Conservation (phyloP, 2,797 vertebrate genomes). For the Sardinella longiceps region DNA sequence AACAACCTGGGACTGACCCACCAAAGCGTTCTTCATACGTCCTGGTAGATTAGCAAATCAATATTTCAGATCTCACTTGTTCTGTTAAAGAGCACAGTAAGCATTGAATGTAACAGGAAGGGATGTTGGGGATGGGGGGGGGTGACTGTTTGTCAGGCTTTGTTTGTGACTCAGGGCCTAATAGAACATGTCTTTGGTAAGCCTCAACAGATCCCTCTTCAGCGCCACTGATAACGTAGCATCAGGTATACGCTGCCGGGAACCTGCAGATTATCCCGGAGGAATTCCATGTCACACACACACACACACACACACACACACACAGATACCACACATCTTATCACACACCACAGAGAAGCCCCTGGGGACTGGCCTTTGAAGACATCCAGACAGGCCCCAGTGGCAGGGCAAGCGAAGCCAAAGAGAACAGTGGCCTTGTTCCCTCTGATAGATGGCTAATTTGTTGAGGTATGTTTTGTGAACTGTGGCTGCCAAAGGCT, state of each 20-base stretch:
- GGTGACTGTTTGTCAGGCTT: background rate
- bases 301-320: background rate
- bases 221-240: background rate
- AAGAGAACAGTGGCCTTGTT: conserved; percentile 6
- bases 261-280: background rate
- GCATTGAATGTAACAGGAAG: background rate
- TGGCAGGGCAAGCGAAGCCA: background rate
- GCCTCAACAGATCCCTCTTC: background rate
- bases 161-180: background rate
- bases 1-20: background rate
- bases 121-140: background rate
- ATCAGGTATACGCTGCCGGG: conserved; percentile 6
- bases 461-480: conserved; percentile 28
- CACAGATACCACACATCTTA: conserved; percentile 4
- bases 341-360: background rate
- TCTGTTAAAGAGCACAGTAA: background rate
- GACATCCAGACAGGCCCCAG: conserved; percentile 14
- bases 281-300: background rate
- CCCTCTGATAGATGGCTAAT: conserved; percentile 20
- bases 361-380: conserved; percentile 4
- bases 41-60: background rate
- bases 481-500: conserved; percentile 24
- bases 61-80: background rate
- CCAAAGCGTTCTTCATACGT: background rate
- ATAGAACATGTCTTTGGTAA: conserved; percentile 19